Conservation (phyloP, 2,797 vertebrate species). For the Microtus californicus region DNA sequence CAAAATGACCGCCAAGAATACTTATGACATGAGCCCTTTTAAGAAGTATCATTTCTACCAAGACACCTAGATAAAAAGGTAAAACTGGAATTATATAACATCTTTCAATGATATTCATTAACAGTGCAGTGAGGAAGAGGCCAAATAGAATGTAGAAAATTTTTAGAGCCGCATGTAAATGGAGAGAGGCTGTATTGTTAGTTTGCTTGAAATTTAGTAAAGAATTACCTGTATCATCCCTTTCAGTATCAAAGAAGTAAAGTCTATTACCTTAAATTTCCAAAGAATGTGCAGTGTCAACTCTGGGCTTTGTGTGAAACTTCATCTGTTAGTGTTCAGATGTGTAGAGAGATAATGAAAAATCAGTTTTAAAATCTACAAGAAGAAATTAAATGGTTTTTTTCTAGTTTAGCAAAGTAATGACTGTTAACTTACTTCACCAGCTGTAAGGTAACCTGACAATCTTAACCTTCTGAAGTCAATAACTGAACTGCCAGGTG, state of each 20-base stretch:
- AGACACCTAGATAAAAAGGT: background rate
- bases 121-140: background rate
- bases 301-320: background rate
- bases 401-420: background rate
- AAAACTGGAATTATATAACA: background rate
- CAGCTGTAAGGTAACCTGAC: background rate
- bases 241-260: background rate
- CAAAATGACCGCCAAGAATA: background rate
- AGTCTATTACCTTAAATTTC: background rate
- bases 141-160: background rate
- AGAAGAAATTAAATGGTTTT: background rate
- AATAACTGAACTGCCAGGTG: background rate
- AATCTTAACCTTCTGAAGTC: background rate
- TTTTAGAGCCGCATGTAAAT: accelerated
- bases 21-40: background rate
- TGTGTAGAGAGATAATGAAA: background rate
- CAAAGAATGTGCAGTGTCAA: background rate
- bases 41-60: background rate
- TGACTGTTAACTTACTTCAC: background rate
- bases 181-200: background rate
- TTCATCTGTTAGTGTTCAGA: background rate
- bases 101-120: background rate
- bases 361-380: background rate
- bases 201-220: background rate
- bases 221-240: too few species aligned